Evolutionary conservation across 2,888 invertebrate genomes (phyloP).

Genomic region (Quadriops clusia): DNA sequence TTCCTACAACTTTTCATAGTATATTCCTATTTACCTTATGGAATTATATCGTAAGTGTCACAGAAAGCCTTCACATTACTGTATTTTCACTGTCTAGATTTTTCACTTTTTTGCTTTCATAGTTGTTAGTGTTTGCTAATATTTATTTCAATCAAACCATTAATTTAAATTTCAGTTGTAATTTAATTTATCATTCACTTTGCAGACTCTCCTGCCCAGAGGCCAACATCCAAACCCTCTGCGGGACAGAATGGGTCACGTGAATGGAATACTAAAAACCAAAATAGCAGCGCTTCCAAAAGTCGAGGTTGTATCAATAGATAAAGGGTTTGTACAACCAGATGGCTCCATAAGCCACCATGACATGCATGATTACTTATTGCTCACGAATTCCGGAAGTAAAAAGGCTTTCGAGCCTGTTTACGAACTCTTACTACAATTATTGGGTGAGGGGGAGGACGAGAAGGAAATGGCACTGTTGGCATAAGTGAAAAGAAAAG

Average conservation of each 20-base stretch:
- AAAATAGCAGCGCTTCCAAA: conserved; percentile 49
- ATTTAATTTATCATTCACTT: too few relatives aligned
- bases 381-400: conserved; percentile 77
- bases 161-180: too few relatives aligned
- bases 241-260: conserved; percentile 62
- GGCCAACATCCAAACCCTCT: conserved; percentile 76
- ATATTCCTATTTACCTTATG: too few relatives aligned
- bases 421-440: conserved; percentile 65
- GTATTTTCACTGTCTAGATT: too few relatives aligned
- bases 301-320: conserved; percentile 67
- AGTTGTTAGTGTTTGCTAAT: too few relatives aligned
- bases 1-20: conserved; percentile 4
- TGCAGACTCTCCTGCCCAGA: conserved; percentile 76
- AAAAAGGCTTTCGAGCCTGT: conserved; percentile 78
- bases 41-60: too few relatives aligned
- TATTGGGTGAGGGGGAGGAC: conserved; percentile 62
- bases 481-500: too few relatives aligned
- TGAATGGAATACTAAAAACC: conserved; percentile 61
- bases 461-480: conserved; percentile 64
- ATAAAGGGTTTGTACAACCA: conserved; percentile 64
- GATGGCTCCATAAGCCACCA: conserved; percentile 77
- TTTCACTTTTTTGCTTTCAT: too few relatives aligned
- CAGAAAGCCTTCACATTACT: too few relatives aligned
- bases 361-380: conserved; percentile 87
- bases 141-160: too few relatives aligned